phyloP scores from a whole-genome alignment of 2,113 vertebrate species.

The Pteronura brasiliensis region DNA sequence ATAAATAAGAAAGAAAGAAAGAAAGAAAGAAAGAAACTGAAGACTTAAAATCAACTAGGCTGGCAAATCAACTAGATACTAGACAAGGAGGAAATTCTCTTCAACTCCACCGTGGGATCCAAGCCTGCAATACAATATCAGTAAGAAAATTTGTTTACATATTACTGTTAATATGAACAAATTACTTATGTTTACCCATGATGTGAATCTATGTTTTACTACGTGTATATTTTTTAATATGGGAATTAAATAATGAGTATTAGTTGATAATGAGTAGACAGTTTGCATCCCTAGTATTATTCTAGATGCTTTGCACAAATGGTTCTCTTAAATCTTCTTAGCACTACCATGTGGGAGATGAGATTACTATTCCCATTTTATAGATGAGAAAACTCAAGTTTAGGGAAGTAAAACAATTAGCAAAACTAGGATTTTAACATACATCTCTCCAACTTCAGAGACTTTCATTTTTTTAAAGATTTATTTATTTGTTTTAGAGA shows the following conservation, averaged over 20 bases:
- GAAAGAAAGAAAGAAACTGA: background rate
- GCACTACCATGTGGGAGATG: background rate
- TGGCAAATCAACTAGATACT: background rate
- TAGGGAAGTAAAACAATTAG: background rate
- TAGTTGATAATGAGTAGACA: background rate
- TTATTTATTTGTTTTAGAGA: background rate
- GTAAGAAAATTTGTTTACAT: background rate
- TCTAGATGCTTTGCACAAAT: background rate
- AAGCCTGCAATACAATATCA: background rate
- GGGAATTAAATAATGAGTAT: background rate
- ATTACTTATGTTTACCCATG: conserved; percentile 17
- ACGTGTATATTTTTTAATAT: conserved; percentile 2
- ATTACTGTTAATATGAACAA: conserved; percentile 8
- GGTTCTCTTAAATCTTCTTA: background rate
- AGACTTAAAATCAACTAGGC: background rate
- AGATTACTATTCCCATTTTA: background rate
- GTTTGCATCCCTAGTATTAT: background rate
- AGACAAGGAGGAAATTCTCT: background rate
- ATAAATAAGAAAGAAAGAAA: too few relatives aligned
- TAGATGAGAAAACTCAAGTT: background rate
- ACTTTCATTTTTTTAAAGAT: background rate
- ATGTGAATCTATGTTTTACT: background rate
- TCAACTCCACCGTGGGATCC: background rate
- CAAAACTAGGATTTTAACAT: background rate
- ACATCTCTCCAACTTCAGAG: background rate